These are phyloP conservation scores for Fissipunctia ypsillon DNA, from an alignment of 2,888 invertebrate species.

Conservation along the genomic window DNA sequence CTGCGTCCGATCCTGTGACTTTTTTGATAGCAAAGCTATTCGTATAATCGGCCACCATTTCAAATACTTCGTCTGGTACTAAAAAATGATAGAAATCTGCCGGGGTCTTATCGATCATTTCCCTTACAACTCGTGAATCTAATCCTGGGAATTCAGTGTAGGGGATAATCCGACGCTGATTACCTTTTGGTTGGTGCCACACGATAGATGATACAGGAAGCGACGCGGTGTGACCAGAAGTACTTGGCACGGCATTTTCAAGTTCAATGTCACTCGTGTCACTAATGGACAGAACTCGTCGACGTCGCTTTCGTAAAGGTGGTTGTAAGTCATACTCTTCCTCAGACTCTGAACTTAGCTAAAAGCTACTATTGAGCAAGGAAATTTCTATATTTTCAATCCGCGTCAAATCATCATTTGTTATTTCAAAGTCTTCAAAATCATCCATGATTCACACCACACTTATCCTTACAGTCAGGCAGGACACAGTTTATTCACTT, in stretches of 20 bases:
- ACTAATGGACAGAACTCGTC: slow-evolving; percentile 18
- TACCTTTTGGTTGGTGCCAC: slow-evolving; percentile 41
- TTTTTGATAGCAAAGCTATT: slow-evolving; percentile 11
- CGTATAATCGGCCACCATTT: slow-evolving; percentile 24
- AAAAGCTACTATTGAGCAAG: slow-evolving; percentile 35
- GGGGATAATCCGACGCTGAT: slow-evolving; percentile 43
- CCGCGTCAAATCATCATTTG: slow-evolving; percentile 1
- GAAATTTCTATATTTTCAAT: slow-evolving; percentile 8
- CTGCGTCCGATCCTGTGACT: no score
- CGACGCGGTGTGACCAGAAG: slow-evolving; percentile 20
- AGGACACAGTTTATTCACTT: no score
- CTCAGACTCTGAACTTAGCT: slow-evolving; percentile 19
- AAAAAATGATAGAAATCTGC: no score
- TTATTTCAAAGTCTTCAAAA: background rate
- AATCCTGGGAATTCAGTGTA: slow-evolving; percentile 44
- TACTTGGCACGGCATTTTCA: slow-evolving; percentile 26
- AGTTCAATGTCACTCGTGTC: slow-evolving; percentile 18
- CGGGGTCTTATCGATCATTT: slow-evolving; percentile 23
- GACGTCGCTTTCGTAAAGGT: slow-evolving; percentile 28
- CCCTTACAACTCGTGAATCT: slow-evolving; percentile 30
- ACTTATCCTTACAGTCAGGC: no score
- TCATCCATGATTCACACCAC: no score
- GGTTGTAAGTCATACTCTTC: slow-evolving; percentile 18
- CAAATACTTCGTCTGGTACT: slow-evolving; percentile 19
- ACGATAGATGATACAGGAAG: slow-evolving; percentile 12